These are phyloP conservation scores for Erinaceus europaeus DNA, from an alignment of 2,113 vertebrate species.

Conservation along the genomic window DNA sequence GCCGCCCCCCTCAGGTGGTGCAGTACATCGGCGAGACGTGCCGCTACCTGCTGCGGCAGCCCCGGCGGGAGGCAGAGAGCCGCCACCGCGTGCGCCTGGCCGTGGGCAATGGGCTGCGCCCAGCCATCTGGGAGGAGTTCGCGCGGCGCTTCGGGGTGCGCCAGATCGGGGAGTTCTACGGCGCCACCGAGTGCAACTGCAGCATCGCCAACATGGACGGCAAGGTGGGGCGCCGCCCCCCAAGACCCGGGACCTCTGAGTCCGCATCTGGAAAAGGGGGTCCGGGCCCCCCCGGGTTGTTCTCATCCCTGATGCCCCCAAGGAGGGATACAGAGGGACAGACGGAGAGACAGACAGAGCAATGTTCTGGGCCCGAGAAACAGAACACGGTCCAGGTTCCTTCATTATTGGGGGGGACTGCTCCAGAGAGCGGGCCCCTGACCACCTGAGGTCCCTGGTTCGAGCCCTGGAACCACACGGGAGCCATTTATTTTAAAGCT, in stretches of 20 bases:
- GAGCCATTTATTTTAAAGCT: no score
- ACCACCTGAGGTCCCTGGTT: no score
- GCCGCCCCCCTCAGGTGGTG: slow-evolving; percentile 81
- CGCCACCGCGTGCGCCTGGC: slow-evolving; percentile 88
- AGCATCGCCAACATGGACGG: slow-evolving; percentile 93
- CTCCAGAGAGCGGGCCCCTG: no score
- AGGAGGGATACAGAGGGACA: no score
- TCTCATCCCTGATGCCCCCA: not conserved
- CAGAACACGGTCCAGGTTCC: no score
- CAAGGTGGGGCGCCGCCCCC: slow-evolving; percentile 79
- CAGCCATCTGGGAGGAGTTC: slow-evolving; percentile 91
- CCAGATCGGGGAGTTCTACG: slow-evolving; percentile 92
- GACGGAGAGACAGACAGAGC: no score
- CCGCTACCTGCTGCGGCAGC: slow-evolving; percentile 90
- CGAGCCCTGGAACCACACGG: no score
- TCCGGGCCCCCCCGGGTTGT: no score
- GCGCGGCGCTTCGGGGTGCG: slow-evolving; percentile 84
- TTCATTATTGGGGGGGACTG: no score
- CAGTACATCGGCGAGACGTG: slow-evolving; percentile 96
- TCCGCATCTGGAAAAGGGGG: no score
- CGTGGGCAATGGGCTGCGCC: slow-evolving; percentile 89
- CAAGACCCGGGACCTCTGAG: no score
- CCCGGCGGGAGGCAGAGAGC: slow-evolving; percentile 77
- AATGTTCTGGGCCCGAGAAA: no score
- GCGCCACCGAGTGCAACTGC: slow-evolving; percentile 94